A percentile compares a stretch with the other conserved stretches of the same genome.
These are phyloP conservation scores for Parapsyche elsis DNA, from an alignment of 1,140 invertebrate species.

Conservation along the genomic window DNA sequence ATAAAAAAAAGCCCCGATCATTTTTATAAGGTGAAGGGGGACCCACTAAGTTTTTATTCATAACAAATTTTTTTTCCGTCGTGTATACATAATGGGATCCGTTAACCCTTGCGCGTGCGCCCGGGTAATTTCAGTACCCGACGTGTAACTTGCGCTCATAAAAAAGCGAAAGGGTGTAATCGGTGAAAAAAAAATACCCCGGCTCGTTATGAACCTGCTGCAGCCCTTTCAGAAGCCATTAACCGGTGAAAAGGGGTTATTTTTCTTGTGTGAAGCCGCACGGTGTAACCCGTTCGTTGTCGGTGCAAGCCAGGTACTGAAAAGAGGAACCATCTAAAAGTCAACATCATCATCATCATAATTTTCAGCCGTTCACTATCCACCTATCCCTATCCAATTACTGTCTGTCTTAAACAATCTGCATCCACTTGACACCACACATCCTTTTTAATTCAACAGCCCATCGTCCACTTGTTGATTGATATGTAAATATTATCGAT, in stretches of 20 bases:
- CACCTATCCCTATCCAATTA: not conserved
- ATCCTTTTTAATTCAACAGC: too few species aligned
- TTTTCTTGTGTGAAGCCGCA: constrained; percentile 51
- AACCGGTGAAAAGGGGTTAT: constrained; percentile 52
- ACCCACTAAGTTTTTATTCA: constrained; percentile 49
- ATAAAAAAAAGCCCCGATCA: constrained; percentile 17
- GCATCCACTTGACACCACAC: too few species aligned
- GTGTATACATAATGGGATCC: constrained; percentile 50
- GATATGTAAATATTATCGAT: not conserved
- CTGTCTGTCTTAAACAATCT: not conserved
- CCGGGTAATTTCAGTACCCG: constrained; percentile 44
- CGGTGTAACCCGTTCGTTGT: constrained; percentile 38
- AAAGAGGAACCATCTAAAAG: constrained; percentile 9
- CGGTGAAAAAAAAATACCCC: constrained; percentile 45
- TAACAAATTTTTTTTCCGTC: constrained; percentile 49
- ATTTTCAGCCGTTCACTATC: too few species aligned
- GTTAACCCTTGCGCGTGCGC: constrained; percentile 55
- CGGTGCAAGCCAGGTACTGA: not conserved
- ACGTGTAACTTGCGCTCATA: constrained; percentile 47
- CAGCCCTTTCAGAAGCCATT: constrained; percentile 51
- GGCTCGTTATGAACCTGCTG: constrained; percentile 55
- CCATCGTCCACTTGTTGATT: too few species aligned
- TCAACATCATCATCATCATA: not conserved
- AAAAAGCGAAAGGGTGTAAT: constrained; percentile 56
- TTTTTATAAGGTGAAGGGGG: constrained; percentile 22